Evolutionary conservation across 2,797 vertebrate species (phyloP).

Genomic region (Gymnothorax javanicus): DNA sequence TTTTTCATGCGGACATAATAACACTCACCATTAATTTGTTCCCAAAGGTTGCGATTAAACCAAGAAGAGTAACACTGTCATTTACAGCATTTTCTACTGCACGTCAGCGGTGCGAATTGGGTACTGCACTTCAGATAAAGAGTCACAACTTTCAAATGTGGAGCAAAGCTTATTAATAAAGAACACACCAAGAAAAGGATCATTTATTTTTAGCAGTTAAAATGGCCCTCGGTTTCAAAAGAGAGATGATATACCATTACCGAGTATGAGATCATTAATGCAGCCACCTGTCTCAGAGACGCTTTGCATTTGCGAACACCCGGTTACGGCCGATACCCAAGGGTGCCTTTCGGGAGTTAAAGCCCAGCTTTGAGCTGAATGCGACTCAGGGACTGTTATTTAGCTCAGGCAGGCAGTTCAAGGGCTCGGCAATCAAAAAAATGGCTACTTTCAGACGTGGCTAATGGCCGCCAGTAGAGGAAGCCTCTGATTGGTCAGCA

Average conservation of each 20-base stretch:
- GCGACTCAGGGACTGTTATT: neutral
- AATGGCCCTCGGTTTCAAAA: neutral
- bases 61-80: neutral
- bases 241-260: constrained; percentile 11
- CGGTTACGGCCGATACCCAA: neutral
- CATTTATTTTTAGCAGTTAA: constrained; percentile 13
- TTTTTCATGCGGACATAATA: neutral
- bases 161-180: constrained; percentile 1
- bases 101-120: neutral
- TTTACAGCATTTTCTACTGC: neutral
- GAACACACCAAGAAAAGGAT: neutral
- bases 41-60: neutral
- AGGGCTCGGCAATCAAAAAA: neutral
- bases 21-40: neutral
- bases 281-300: neutral
- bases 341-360: neutral
- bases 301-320: neutral
- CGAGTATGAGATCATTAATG: neutral
- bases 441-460: neutral
- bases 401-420: neutral
- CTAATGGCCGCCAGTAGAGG: neutral
- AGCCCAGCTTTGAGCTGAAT: constrained; percentile 3
- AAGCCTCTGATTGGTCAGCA: neutral
- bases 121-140: neutral
- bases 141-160: neutral